A percentile compares a stretch with the other conserved stretches of the same genome.
Evolutionary conservation across 2,888 invertebrate species (phyloP).

Genomic region (Lasioglossum morio): DNA sequence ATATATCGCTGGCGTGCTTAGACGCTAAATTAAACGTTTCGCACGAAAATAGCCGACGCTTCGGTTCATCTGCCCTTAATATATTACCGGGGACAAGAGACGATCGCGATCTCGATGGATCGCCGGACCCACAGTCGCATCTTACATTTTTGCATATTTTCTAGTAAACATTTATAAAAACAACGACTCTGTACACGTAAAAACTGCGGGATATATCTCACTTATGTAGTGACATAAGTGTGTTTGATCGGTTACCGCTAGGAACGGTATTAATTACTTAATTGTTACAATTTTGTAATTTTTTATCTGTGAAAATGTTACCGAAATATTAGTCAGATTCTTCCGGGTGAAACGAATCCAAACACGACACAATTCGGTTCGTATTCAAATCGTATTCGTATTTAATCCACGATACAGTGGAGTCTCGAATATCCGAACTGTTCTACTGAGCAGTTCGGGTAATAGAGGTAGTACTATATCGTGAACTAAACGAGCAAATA

Average conservation of each 20-base stretch:
- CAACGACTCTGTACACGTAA: no score
- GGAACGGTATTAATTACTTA: no score
- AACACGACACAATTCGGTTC: no score
- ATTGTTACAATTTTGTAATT: neutral
- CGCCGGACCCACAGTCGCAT: neutral
- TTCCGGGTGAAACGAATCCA: neutral
- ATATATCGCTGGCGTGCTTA: constrained; percentile 59
- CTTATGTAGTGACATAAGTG: no score
- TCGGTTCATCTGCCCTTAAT: constrained; percentile 59
- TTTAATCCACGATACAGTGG: no score
- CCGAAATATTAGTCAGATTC: neutral
- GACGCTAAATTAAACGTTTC: constrained; percentile 60
- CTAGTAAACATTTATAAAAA: no score
- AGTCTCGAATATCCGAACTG: no score
- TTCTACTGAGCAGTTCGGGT: no score
- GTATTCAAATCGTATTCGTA: neutral
- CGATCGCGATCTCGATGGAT: constrained; percentile 37
- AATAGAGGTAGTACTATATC: neutral
- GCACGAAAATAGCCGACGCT: constrained; percentile 46
- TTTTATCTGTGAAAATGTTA: neutral
- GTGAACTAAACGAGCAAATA: neutral
- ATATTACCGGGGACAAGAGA: constrained; percentile 43
- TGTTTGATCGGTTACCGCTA: no score
- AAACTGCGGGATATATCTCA: no score
- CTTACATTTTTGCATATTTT: no score